phyloP scores from a whole-genome alignment of 2,797 vertebrate genomes.

The Gephyroberyx darwinii region DNA sequence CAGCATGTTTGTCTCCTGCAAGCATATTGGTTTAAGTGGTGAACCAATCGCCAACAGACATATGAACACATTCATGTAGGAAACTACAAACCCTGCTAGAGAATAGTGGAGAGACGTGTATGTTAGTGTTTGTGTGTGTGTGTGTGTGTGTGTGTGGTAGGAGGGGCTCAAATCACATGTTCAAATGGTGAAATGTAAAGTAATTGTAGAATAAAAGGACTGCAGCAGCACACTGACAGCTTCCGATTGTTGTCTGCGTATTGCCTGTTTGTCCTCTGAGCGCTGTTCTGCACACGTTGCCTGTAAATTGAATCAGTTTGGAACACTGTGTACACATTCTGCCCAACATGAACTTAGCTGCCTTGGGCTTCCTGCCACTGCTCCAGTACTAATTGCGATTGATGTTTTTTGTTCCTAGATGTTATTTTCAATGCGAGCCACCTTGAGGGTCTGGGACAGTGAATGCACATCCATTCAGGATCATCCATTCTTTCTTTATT shows the following conservation, averaged over 20 bases:
- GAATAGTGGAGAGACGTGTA: not conserved
- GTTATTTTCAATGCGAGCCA: conserved; percentile 22
- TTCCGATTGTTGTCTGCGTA: conserved; percentile 37
- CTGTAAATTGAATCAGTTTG: conserved; percentile 65
- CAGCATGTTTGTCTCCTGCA: not conserved
- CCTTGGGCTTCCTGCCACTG: conserved; percentile 36
- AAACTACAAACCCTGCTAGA: not conserved
- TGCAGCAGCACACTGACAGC: conserved; percentile 18
- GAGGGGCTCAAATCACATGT: conserved; percentile 13
- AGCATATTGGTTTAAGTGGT: not conserved
- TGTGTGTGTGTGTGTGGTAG: not conserved
- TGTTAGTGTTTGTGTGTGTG: not conserved
- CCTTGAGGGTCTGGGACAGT: not conserved
- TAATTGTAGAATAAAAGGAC: conserved; percentile 23
- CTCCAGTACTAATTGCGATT: conserved; percentile 32
- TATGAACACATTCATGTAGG: not conserved
- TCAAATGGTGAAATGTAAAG: not conserved
- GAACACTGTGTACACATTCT: conserved; percentile 48
- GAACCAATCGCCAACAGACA: not conserved
- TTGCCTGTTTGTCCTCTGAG: conserved; percentile 54
- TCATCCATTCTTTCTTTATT: not conserved
- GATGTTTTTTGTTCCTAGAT: conserved; percentile 25
- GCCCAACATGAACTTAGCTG: conserved; percentile 18
- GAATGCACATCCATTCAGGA: not conserved
- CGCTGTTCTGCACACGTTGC: conserved; percentile 54